Evolutionary conservation across 2,797 vertebrate species (phyloP), one percentile per base, ranked within the genome.

Genomic region (Crypturellus tataupa): DNA sequence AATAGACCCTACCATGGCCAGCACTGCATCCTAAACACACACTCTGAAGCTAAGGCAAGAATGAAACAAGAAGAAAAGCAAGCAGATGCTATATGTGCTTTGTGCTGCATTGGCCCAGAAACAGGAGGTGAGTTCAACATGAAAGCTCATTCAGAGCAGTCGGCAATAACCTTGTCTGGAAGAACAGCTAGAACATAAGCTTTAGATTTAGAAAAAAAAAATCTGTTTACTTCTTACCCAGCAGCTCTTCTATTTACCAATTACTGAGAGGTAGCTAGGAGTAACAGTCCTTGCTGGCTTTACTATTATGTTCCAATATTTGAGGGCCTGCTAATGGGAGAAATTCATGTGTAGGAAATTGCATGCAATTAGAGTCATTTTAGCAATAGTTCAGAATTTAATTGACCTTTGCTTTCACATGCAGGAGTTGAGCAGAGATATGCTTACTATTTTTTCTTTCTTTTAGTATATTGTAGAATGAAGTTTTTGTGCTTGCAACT

Each of bases 201-300:
- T 44, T 53, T 2, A 21, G 33, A 42, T 84, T 94, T 85, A 87
- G 73, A 14, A 11, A 10, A 27, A 71, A 33, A 23, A 51, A 46
- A 55, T 17, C 56, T 90, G 67, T 84, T 84, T 89, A n/a, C 56
- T 73, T 92, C 33, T 88, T 87, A 62, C 91, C 80, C 80, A 92
- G 37, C 42, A 76, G 37, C 81, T 83, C 85, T 78, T 55, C 14
- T 13, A 89, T 89, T 96, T 97, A 93, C 86, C 95, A 97, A 84
- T 93, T 97, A 90, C 68, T 47, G 76, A 56, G 93, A 91, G 95
- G 92, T 44, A 95, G 87, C 94, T 94, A 91, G 63, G 94, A 97
- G 96, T 95, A 97, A 97, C 95, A 73, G 85, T 69, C 63, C 80
- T 76, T 85, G 72, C 89, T 95, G 67, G 73, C 70, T 96, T 24